Evolutionary conservation across 1,140 invertebrate species (phyloP).

Genomic region (Littorina saxatilis): DNA sequence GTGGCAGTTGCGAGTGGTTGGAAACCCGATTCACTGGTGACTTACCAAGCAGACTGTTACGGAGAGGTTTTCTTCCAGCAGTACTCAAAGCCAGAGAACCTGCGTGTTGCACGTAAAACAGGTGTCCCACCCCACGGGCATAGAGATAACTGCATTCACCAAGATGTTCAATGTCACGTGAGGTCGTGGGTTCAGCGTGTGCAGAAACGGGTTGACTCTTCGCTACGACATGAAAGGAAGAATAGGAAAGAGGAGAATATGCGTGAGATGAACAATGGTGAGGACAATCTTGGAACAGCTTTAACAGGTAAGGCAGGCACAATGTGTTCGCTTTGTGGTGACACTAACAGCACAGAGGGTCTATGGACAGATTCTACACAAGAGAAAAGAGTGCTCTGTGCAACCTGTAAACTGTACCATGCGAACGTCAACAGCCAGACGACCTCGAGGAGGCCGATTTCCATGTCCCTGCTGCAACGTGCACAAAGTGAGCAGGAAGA

Average conservation of each 20-base stretch:
- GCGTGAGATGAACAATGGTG: background rate
- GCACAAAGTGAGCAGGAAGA: too few species aligned
- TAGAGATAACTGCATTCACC: background rate
- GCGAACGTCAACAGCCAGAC: too few species aligned
- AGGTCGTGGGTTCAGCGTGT: background rate
- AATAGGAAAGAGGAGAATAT: too few species aligned
- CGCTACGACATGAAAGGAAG: background rate
- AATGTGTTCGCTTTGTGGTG: too few species aligned
- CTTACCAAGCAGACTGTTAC: slow-evolving; percentile 23
- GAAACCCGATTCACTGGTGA: background rate
- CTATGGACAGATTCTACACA: too few species aligned
- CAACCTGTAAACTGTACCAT: too few species aligned
- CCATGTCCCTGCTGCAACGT: too few species aligned
- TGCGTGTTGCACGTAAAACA: background rate
- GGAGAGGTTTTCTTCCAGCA: slow-evolving; percentile 16
- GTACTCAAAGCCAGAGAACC: background rate
- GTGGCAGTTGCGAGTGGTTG: background rate
- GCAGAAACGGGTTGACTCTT: background rate
- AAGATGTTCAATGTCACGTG: background rate
- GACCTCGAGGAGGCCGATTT: too few species aligned
- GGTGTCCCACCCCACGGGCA: background rate
- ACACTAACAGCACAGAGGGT: background rate
- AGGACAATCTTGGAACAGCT: too few species aligned
- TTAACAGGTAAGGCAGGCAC: too few species aligned
- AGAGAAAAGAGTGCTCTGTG: too few species aligned